Conservation (phyloP, 2,797 vertebrate species). For the Sebastes wilsoni region DNA sequence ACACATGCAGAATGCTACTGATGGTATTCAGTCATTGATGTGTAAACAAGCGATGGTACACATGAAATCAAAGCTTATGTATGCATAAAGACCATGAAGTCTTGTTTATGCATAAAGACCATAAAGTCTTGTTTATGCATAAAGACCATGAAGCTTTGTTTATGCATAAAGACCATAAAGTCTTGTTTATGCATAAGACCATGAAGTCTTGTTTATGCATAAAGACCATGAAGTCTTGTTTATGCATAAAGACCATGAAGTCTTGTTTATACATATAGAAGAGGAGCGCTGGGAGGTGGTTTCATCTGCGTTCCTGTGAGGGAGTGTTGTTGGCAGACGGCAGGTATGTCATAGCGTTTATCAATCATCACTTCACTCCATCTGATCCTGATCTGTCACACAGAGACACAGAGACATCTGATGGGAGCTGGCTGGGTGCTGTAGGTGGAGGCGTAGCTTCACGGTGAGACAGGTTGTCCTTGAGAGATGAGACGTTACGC, state of each 20-base stretch:
- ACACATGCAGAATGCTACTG: not conserved
- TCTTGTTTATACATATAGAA: not conserved
- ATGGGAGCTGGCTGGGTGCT: not conserved
- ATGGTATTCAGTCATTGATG: not conserved
- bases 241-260: not conserved
- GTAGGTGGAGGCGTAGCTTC: not conserved
- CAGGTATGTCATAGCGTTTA: constrained; percentile 36
- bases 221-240: too few species aligned
- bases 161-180: not conserved
- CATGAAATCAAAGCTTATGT: not conserved
- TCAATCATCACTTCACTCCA: constrained; percentile 41
- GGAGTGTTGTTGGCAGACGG: constrained; percentile 34
- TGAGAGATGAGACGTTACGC: constrained; percentile 2
- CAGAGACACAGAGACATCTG: not conserved
- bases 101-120: not conserved
- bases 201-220: not conserved
- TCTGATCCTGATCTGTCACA: constrained; percentile 42
- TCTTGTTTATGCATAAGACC: not conserved
- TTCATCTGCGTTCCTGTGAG: constrained; percentile 16
- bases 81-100: not conserved
- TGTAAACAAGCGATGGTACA: not conserved
- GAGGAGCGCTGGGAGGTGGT: not conserved
- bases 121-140: too few species aligned
- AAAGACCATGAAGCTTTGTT: not conserved
- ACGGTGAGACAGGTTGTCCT: not conserved